phyloP scores from a whole-genome alignment of 2,113 vertebrate species.

The Plotosus lineatus region DNA sequence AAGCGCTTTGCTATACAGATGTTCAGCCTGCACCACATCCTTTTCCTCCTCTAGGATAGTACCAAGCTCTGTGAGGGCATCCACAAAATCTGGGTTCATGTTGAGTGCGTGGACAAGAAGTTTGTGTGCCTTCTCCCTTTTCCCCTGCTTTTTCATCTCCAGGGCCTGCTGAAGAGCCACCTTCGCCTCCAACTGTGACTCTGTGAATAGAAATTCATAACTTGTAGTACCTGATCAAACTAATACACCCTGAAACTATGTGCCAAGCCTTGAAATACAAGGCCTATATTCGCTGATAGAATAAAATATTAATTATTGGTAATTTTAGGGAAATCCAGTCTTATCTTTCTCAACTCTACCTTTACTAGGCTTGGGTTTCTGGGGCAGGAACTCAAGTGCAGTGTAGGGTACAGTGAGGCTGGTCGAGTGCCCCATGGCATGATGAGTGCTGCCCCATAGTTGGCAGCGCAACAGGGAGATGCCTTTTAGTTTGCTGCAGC shows the following conservation, averaged over 20 bases:
- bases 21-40: slow-evolving; percentile 92
- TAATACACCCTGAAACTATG: neutral
- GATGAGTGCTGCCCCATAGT: slow-evolving; percentile 63
- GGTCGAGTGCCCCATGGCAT: slow-evolving; percentile 71
- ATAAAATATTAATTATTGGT: neutral
- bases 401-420: slow-evolving; percentile 82
- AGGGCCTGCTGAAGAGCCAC: slow-evolving; percentile 89
- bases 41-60: slow-evolving; percentile 93
- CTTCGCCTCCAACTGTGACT: slow-evolving; percentile 81
- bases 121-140: slow-evolving; percentile 90
- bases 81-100: slow-evolving; percentile 89
- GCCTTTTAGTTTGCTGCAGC: slow-evolving; percentile 72
- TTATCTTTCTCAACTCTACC: slow-evolving; percentile 68
- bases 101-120: slow-evolving; percentile 89
- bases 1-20: slow-evolving; percentile 89
- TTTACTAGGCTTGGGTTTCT: slow-evolving; percentile 77
- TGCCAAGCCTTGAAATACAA: neutral
- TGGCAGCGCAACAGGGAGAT: slow-evolving; percentile 77
- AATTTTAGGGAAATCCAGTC: neutral
- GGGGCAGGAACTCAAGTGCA: slow-evolving; percentile 75
- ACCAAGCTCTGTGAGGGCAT: slow-evolving; percentile 89
- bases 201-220: slow-evolving; percentile 60
- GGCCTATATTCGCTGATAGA: neutral
- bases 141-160: slow-evolving; percentile 93
- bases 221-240: too few relatives aligned